Evolutionary conservation across 2,797 vertebrate species (phyloP), one percentile per base, ranked within the genome.

Genomic region (Erethizon dorsatum): DNA sequence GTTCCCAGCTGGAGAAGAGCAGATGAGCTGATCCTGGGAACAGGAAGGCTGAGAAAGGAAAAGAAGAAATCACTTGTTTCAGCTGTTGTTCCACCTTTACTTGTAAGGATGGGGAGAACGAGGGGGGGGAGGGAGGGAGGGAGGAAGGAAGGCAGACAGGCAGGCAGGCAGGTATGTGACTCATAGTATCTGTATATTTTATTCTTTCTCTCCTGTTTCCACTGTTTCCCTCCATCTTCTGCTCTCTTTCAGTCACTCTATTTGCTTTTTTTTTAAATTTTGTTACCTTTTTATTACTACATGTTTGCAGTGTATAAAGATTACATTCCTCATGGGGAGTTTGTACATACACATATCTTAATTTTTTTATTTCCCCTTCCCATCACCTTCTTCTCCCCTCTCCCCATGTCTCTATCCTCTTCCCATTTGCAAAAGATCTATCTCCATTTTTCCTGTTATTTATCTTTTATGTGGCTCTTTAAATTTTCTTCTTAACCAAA

Each of bases 1-100:
- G 95, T 90, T 73, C 91, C 97, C 2, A 54, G 54, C 92, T 96
- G 88, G 94, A 97, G 54, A 45, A 82, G 67, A 98, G 89, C 57
- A 78, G 96, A 77, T 5, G 85, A 95, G 83, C 65, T 85, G 85
- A 95, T 95, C 45, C 33, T 6, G 0, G 31, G 59, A 96, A 67
- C n/a, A 15, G 37, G 83, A 95, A 71, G 85, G 59, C 13, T 63
- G 92, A 59, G 78, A 90, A 56, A 85, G 96, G 80, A 31, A 0
- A 45, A 79, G 87, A 20, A n/a, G 31, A 98, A 96, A 95, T 80
- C 2, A 17, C 37, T 93, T 47, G 31, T 45, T 7, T 78, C 56
- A 50, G 24, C 52, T 80, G 63, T 54, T 61, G 15, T 63, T 91
- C 71, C 88, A 22, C 9, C 37, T 78, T 90, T 82, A 28, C 28